Evolutionary conservation across 2,113 vertebrate genomes (phyloP), one percentile per base, ranked within the genome.

Genomic region (Tor tambroides): DNA sequence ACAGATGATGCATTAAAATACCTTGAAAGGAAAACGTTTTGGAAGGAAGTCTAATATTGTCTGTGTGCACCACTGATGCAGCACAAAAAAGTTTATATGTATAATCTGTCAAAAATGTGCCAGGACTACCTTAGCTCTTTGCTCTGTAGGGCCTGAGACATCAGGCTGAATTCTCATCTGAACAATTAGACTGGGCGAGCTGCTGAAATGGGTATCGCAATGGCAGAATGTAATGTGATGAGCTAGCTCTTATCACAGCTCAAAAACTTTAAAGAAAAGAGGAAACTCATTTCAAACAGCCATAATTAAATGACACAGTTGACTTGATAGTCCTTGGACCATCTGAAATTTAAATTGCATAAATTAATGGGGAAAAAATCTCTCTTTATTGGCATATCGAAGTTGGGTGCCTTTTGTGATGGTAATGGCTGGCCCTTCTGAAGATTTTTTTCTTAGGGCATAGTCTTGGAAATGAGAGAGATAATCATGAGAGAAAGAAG

Each of bases 271-370:
- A 83, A 87, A 77, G 87, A 81, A 90, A 88, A 89, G 93, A 95
- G 94, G 92, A 95, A 95, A 23, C 1, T 93, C 94, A 94, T 96
- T 95, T 95, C 95, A 96, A 95, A 94, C 94, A 94, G 91, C 94
- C 96, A 94, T 95, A 97, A 98, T 96, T 96, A 94, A 95, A 96
- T 95, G 93, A 96, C 93, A 95, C 95, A 94, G 93, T 91, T 94
- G 89, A 54, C 92, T 94, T 95, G 94, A 92, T 93, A 91, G 92
- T 91, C 92, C 89, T 92, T 92, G 92, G 91, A 93, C 87, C 87
- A 89, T 93, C 92, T 90, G 91, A 91, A 83, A 91, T 92, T 91
- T 92, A 92, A 93, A 93, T 94, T 92, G 92, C 87, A 59, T 88
- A 89, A 89, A 86, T 92, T 91, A 91, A 94, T 92, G 92, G 92